phyloP scores from a whole-genome alignment of 1,140 invertebrate species.

The Cyrtorhinus lividipennis region DNA sequence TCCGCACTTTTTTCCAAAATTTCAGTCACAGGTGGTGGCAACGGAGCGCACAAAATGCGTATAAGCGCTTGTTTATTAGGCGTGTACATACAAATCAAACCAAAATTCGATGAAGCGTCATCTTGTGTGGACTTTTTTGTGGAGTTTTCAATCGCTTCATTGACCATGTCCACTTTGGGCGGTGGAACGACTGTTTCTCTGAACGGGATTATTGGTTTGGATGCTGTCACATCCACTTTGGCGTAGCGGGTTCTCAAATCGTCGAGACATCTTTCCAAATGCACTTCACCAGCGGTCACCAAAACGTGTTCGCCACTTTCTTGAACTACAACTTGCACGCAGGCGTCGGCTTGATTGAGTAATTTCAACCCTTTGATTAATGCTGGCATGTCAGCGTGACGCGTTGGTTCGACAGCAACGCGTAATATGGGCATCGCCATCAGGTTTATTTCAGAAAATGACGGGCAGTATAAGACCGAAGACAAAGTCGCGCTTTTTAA shows the following conservation, averaged over 20 bases:
- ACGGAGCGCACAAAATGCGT: conserved; percentile 59
- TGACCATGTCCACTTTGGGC: conserved; percentile 75
- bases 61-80: conserved; percentile 57
- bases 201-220: conserved; percentile 91
- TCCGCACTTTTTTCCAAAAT: conserved; percentile 47
- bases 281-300: conserved; percentile 94
- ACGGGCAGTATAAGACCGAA: conserved; percentile 63
- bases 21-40: conserved; percentile 57
- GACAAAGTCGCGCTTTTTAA: conserved; percentile 87
- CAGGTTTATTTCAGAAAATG: conserved; percentile 72
- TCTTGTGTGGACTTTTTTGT: conserved; percentile 23
- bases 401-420: conserved; percentile 84
- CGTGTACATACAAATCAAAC: conserved; percentile 44
- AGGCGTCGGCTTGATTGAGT: conserved; percentile 85
- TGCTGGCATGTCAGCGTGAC: conserved; percentile 62
- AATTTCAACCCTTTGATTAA: conserved; percentile 61
- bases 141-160: conserved; percentile 55
- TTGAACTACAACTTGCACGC: conserved; percentile 74
- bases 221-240: conserved; percentile 76
- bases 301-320: conserved; percentile 92
- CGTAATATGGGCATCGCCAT: conserved; percentile 77
- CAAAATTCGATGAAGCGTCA: conserved; percentile 29
- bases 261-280: conserved; percentile 85
- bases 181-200: conserved; percentile 79
- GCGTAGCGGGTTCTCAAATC: conserved; percentile 68